Evolutionary conservation across 2,888 invertebrate genomes (phyloP), one percentile per base, ranked within the genome.

Genomic region (Candidula unifasciata): DNA sequence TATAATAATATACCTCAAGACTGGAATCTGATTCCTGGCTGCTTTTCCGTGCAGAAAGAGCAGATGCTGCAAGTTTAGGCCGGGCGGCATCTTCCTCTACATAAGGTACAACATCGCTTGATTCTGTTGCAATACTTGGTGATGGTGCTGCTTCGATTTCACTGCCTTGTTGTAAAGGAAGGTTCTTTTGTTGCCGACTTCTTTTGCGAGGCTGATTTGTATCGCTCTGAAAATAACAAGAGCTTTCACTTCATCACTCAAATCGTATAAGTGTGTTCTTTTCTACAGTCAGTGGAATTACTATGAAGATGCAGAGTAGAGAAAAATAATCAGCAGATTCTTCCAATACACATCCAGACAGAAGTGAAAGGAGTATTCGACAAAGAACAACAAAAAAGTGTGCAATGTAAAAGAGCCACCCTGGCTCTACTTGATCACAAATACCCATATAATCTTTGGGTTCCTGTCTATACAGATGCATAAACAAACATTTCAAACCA

Each of bases 11-110:
- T 44, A 86, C 81, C 57, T 88, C 88, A 74, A 86, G 83, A 57
- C 86, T 85, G 18, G 87, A 87, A 68, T 88, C 88, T 24, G 88
- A 88, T 54, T 86, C 85, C 21, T 87, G 86, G 73, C 83, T 85
- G 21, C 33, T 27, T 85, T 84, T 84, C 35, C 84, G 74, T 52
- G 84, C 80, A 52, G 80, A 80, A 10, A 84, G 60, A 52, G 84
- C 80, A 66, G 79, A 73, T 44, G 68, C 84, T 37, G 80, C 79
- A 27, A 73, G 16, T 68, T 83, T 83, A 37, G 83, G 71, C 44
- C 73, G 57, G 21, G 68, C 37, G 18, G 57, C 44, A n/a, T 78
- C 78, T 52, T 79, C 79, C 21, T 79, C 79, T 24, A 77, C 66
- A 54, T 60, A n/a, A 24, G 30, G 35, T 10, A 33, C 64, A 30